Base-by-base conservation (phyloP, 2,113 vertebrate genomes). In the Laterallus jamaicensis region DNA sequence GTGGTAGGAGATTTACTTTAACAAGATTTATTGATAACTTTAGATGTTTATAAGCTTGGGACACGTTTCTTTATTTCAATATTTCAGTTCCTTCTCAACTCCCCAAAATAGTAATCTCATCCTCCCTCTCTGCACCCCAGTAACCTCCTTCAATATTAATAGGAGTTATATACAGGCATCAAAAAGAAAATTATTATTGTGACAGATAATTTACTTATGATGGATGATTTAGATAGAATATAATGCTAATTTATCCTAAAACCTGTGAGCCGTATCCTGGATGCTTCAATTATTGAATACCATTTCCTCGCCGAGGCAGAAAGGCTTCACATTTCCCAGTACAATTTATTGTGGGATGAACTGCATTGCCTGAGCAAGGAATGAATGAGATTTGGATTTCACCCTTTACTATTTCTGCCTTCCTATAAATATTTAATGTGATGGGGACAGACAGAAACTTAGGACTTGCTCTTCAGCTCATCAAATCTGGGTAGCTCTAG, bases 201-300 rank as follows among this genome's bases (percentile, higher is more conserved):
- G 75, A 73, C 70, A 94, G 82, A 82, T 88, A 76, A 95, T 92
- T 96, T 87, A 85, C 70, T 91, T 25, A 21, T 63, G 87, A 94
- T 74, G 29, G 66, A 94, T 91, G 55, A 76, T 90, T 95, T 88
- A 88, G 58, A 82, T 1, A 82, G 81, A 88, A 74, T 69, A 69
- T 24, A 37, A 91, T 80, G 55, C 59, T 93, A 92, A 95, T 95
- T 90, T 79, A 64, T 89, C 81, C 69, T 84, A 42, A 91, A 93
- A 93, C 80, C 78, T 80, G 63, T 80, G 71, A 47, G 37, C 50
- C 63, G 21, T 74, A 76, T 93, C 84, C 85, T 90, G 82, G 32
- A 55, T 85, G 44, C 78, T 94, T 95, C 82, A 94, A 88, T 97
- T 94, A 95, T 82, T 94, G 84, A 96, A 74, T 31, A 76, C 20